Conservation (phyloP, 2,888 invertebrate genomes). For the Uropetala carovei region DNA sequence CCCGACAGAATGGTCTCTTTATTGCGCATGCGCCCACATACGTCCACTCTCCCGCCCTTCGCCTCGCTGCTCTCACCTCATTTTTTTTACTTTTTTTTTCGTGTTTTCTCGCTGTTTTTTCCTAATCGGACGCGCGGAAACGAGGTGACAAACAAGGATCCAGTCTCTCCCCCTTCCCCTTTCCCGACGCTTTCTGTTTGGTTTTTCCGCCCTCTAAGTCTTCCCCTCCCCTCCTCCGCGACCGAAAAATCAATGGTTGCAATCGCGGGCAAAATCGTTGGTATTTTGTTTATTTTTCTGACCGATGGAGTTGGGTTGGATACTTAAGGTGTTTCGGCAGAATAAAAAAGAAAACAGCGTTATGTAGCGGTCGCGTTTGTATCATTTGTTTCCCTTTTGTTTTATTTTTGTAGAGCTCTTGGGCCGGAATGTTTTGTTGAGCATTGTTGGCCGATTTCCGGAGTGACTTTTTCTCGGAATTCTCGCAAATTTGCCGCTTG, state of each 20-base stretch:
- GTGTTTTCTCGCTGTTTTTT: background rate
- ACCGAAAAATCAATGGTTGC: constrained; percentile 14
- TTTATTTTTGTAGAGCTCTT: background rate
- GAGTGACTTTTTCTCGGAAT: background rate
- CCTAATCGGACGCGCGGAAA: background rate
- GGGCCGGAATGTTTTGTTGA: background rate
- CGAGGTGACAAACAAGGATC: constrained; percentile 23
- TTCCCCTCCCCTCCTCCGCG: background rate
- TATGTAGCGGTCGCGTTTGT: constrained; percentile 53
- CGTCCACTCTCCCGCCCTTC: too few species aligned
- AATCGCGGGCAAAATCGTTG: constrained; percentile 14
- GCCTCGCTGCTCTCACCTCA: too few species aligned
- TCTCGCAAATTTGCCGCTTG: background rate
- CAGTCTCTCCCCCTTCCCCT: too few species aligned
- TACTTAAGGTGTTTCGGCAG: constrained; percentile 22
- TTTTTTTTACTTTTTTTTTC: background rate
- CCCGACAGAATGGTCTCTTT: too few species aligned
- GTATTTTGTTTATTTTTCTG: background rate
- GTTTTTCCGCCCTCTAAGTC: too few species aligned
- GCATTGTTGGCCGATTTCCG: background rate
- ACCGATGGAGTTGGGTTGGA: constrained; percentile 24
- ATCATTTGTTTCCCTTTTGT: constrained; percentile 41
- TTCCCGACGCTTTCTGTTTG: too few species aligned
- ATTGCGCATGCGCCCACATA: background rate
- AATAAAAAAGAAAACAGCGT: background rate